Evolutionary conservation across 1,140 invertebrate species (phyloP).

Genomic region (Bicyclus anynana): DNA sequence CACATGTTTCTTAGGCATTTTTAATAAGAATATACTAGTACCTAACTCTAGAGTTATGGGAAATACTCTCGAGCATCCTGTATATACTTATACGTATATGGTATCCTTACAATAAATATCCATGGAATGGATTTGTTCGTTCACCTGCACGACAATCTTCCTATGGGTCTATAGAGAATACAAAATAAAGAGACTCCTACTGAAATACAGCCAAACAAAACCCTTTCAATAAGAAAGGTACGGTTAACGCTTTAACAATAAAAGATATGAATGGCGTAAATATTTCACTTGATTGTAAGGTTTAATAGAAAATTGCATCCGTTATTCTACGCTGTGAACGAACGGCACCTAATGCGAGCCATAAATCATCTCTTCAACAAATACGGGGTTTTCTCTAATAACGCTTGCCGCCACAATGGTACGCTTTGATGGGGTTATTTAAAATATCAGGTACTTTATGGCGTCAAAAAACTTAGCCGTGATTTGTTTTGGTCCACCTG

Average conservation of each 20-base stretch:
- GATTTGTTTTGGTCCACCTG: background rate
- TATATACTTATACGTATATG: too few relatives aligned
- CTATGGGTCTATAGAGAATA: too few relatives aligned
- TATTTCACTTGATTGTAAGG: background rate
- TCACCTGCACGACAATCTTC: too few relatives aligned
- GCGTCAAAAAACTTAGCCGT: background rate
- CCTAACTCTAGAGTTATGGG: too few relatives aligned
- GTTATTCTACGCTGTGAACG: background rate
- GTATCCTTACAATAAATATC: too few relatives aligned
- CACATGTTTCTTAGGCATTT: too few relatives aligned
- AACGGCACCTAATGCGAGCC: constrained; percentile 1
- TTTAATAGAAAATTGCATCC: constrained; percentile 5
- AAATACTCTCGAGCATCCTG: too few relatives aligned
- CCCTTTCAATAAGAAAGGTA: too few relatives aligned
- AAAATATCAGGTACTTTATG: background rate
- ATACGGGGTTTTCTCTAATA: constrained; percentile 5
- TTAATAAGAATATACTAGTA: too few relatives aligned
- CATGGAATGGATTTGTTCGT: too few relatives aligned
- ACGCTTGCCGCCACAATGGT: constrained; percentile 1
- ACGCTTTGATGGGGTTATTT: constrained; percentile 4
- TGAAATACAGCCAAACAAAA: too few relatives aligned
- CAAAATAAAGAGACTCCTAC: too few relatives aligned
- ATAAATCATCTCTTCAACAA: constrained; percentile 7
- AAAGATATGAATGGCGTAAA: background rate
- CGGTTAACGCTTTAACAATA: background rate